Base-by-base conservation (phyloP, 2,888 invertebrate genomes). In the Anticlea derivata region DNA sequence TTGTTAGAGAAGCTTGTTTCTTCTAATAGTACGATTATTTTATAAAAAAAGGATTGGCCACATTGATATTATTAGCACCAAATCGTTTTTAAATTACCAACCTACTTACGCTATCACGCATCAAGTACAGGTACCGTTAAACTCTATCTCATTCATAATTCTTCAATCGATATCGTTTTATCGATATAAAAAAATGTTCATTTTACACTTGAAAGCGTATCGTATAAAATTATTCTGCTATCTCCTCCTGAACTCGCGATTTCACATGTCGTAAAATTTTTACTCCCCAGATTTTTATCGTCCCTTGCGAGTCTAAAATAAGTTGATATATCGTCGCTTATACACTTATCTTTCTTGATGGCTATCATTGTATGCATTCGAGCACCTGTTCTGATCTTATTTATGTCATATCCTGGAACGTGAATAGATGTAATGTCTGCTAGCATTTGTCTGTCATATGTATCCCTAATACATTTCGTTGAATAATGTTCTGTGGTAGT, bases 381-480 rank as follows among this genome's bases (percentile, higher is more conserved):
- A 61, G 61, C 86, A 85, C 79, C 85, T 86, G 84, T 78, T 80
- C 69, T 53, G 51, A 49, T 65, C 61, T 73, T 84, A 81, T 83
- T 80, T 78, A 76, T 69, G 49, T 65, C 65, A 62, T 73, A 75
- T 70, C 66, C 70, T 73, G 68, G 58, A 70, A 64, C 62, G 66
- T 65, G 69, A 70, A 70, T 61, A 66, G 60, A 62, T 63, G 66
- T 52, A 55, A 68, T 55, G 58, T 59, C 58, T 60, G 60, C 61
- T 63, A 63, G 61, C 63, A 66, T 68, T 60, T 64, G 59, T 71
- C 65, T 66, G 58, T 72, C 70, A 68, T 65, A 64, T 67, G 55
- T 61, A 49, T 57, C 58, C 58, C 33, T 47, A 47, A 56, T 44
- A 50, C 39, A 48, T 53, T 34, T 38, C 12, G 27, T 26, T 54